A percentile compares a stretch with the other conserved stretches of the same genome.
phyloP scores from a whole-genome alignment of 2,888 invertebrate species.

The Microctonus aethiopoides region DNA sequence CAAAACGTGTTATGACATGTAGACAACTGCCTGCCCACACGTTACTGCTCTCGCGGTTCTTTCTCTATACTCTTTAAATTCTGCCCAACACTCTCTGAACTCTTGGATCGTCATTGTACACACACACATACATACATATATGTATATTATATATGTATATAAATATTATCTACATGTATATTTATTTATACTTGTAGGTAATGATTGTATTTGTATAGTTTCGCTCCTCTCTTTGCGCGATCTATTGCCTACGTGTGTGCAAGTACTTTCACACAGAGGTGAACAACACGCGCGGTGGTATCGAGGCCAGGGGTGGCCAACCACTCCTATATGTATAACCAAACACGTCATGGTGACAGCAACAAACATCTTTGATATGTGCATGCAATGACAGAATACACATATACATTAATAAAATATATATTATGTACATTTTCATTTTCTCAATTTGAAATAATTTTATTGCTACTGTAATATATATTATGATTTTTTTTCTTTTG shows the following conservation, averaged over 20 bases:
- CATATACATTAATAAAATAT: too few relatives aligned
- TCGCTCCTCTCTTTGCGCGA: conserved; percentile 23
- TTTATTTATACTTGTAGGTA: too few relatives aligned
- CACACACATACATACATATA: conserved; percentile 4
- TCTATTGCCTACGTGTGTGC: conserved; percentile 36
- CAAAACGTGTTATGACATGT: conserved; percentile 29
- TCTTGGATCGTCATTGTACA: conserved; percentile 14
- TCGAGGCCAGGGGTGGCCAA: conserved; percentile 66
- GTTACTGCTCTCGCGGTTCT: conserved; percentile 34
- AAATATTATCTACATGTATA: too few relatives aligned
- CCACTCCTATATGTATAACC: conserved; percentile 44
- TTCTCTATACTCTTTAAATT: conserved; percentile 18
- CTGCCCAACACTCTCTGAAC: conserved; percentile 3
- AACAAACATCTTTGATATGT: not conserved
- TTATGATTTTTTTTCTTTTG: too few relatives aligned
- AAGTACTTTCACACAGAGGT: conserved; percentile 64
- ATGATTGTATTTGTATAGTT: conserved; percentile 25
- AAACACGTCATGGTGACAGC: conserved; percentile 8
- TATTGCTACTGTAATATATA: too few relatives aligned
- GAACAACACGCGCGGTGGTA: conserved; percentile 63
- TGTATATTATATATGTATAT: too few relatives aligned
- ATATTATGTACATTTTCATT: too few relatives aligned
- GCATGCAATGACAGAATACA: not conserved
- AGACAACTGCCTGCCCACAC: conserved; percentile 39
- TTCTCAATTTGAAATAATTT: too few relatives aligned